Conservation (phyloP, 2,888 invertebrate genomes). For the Glyphotaelius pellucidus region DNA sequence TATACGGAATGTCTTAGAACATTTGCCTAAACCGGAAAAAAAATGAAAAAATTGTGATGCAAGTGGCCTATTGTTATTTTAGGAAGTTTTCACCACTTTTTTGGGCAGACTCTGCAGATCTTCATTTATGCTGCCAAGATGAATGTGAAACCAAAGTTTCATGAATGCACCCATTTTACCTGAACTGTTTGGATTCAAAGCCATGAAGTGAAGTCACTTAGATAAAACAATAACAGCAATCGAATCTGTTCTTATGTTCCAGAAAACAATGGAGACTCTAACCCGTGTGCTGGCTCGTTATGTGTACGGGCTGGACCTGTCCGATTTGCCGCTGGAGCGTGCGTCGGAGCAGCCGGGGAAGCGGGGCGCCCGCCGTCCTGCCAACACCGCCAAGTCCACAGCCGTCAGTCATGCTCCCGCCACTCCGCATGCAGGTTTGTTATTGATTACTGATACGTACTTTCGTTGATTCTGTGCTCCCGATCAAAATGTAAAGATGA, state of each 20-base stretch:
- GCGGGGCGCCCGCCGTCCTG: conserved; percentile 76
- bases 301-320: conserved; percentile 95
- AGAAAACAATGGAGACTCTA: conserved; percentile 98
- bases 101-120: too few species aligned
- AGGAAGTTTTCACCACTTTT: too few species aligned
- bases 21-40: too few species aligned
- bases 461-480: not conserved
- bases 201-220: not conserved
- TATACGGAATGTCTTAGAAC: too few species aligned
- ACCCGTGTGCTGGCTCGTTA: conserved; percentile 96
- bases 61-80: too few species aligned
- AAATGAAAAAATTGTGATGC: too few species aligned
- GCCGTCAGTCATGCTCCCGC: conserved; percentile 55
- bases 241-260: conserved; percentile 63
- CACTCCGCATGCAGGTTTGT: conserved; percentile 58
- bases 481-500: not conserved
- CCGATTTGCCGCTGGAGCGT: conserved; percentile 89
- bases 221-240: not conserved
- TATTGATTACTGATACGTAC: not conserved
- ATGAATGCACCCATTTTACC: too few species aligned
- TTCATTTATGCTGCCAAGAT: too few species aligned
- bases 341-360: conserved; percentile 88
- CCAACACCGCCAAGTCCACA: conserved; percentile 58
- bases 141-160: too few species aligned
- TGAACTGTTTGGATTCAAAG: too few species aligned